These are phyloP conservation scores for Dichetophora obliterata DNA, from an alignment of 2,888 invertebrate species.

Conservation along the genomic window DNA sequence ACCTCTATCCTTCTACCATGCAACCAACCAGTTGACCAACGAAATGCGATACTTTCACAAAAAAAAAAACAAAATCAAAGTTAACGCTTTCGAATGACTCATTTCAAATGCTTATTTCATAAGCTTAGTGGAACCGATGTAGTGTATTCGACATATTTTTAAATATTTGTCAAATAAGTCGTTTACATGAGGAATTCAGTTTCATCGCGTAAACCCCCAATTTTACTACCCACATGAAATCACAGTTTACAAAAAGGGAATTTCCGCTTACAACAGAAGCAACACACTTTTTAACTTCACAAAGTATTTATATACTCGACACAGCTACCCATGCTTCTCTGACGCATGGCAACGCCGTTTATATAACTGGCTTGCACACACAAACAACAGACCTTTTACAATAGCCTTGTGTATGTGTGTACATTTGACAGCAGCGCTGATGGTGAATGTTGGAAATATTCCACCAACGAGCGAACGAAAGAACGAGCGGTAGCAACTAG, in stretches of 20 bases:
- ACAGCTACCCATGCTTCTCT: conserved; percentile 66
- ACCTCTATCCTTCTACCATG: no score
- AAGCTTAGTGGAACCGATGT: no score
- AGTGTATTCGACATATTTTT: no score
- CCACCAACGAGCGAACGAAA: conserved; percentile 27
- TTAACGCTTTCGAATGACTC: no score
- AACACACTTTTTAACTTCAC: conserved; percentile 50
- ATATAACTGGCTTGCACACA: conserved; percentile 29
- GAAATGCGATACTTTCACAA: no score
- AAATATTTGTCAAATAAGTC: no score
- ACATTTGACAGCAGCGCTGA: conserved; percentile 43
- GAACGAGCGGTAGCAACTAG: not conserved
- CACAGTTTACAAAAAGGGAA: not conserved
- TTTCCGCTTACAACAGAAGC: conserved; percentile 61
- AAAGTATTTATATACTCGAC: conserved; percentile 31
- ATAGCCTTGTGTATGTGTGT: conserved; percentile 42
- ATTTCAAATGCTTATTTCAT: no score
- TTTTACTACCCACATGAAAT: no score
- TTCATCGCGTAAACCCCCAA: no score
- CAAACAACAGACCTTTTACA: conserved; percentile 2
- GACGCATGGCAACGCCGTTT: conserved; percentile 42
- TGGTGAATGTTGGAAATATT: conserved; percentile 41
- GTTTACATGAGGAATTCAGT: no score
- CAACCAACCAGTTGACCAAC: no score
- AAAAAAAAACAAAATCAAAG: no score